phyloP scores from a whole-genome alignment of 2,113 vertebrate species.

The Todiramphus saurophagus region DNA sequence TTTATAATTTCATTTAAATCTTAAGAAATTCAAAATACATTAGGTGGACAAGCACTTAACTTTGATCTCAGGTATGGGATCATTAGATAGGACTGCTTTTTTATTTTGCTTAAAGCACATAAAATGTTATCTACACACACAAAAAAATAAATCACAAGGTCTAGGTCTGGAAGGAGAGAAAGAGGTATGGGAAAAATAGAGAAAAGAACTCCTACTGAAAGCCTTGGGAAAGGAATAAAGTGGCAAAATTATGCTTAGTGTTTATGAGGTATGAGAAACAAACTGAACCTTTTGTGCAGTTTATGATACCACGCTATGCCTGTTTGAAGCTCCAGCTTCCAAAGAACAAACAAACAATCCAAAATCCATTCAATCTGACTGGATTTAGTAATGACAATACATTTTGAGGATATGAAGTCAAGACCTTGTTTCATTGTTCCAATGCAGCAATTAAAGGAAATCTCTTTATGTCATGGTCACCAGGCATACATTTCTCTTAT shows the following conservation, averaged over 20 bases:
- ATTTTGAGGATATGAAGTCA: neutral
- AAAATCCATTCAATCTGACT: neutral
- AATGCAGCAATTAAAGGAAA: neutral
- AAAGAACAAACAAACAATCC: neutral
- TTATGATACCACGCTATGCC: neutral
- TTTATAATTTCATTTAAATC: neutral
- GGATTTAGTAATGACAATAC: neutral
- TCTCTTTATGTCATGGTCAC: neutral
- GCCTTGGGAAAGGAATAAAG: neutral
- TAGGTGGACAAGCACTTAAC: neutral
- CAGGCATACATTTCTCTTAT: neutral
- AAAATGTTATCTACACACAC: neutral
- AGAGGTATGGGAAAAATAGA: neutral
- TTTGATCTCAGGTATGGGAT: neutral
- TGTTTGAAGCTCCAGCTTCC: neutral
- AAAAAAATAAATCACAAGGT: neutral
- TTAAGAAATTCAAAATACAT: neutral
- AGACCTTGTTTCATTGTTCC: neutral
- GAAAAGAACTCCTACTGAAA: neutral
- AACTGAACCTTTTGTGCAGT: neutral
- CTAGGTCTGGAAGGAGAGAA: neutral
- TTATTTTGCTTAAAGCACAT: neutral
- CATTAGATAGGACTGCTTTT: neutral
- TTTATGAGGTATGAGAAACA: neutral
- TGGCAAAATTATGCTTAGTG: neutral